These are phyloP conservation scores for Sebastes hopkinsi DNA, from an alignment of 2,797 vertebrate genomes.

Conservation along the genomic window DNA sequence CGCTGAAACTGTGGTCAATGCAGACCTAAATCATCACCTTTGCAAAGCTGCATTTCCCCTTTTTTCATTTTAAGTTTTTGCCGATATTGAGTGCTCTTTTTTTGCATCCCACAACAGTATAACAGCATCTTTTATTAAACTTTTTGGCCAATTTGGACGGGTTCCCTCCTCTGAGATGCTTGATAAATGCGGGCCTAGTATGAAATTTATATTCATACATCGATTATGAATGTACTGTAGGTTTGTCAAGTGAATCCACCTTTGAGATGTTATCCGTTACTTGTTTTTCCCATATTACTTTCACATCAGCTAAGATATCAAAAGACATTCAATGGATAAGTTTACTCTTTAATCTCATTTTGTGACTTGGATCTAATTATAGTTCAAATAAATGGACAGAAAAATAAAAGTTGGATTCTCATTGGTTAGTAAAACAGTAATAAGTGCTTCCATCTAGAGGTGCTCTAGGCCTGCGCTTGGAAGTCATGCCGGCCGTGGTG, in stretches of 20 bases:
- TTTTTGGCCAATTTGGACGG: neutral
- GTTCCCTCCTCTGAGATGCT: neutral
- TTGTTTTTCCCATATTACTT: neutral
- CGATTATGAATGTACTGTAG: neutral
- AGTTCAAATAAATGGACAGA: neutral
- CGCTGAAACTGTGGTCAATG: neutral
- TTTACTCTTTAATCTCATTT: neutral
- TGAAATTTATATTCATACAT: neutral
- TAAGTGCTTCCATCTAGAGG: constrained; percentile 46
- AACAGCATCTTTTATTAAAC: neutral
- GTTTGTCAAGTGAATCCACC: neutral
- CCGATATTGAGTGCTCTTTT: neutral
- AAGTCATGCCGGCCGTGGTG: constrained; percentile 38
- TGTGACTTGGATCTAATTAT: neutral
- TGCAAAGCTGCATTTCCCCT: neutral
- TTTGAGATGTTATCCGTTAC: neutral
- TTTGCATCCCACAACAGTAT: neutral
- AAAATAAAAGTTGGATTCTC: neutral
- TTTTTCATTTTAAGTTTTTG: no score
- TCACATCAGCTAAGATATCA: neutral
- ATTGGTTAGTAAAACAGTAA: constrained; percentile 4
- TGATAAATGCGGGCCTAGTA: neutral
- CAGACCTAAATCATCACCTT: neutral
- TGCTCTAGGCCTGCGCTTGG: constrained; percentile 37
- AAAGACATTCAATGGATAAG: neutral